Evolutionary conservation across 2,113 vertebrate genomes (phyloP).

Genomic region (Dicaeum eximium): DNA sequence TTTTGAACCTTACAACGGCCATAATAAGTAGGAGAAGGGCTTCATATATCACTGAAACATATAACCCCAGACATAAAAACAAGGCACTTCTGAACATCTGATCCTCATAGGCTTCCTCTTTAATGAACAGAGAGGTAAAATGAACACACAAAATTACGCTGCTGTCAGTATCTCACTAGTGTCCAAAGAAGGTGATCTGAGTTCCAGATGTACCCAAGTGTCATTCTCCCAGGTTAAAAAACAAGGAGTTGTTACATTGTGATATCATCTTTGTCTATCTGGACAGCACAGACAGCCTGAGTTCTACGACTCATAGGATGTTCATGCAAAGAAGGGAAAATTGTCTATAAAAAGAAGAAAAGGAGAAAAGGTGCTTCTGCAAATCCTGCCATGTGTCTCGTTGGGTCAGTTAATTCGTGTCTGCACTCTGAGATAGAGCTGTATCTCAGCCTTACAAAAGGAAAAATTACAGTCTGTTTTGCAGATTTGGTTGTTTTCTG

Average conservation of each 20-base stretch:
- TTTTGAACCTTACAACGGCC: neutral
- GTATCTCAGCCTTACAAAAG: neutral
- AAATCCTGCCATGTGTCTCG: rapidly evolving
- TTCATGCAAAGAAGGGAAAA: neutral
- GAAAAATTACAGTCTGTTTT: neutral
- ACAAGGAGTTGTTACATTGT: neutral
- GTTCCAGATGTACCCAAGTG: neutral
- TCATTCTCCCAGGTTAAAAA: neutral
- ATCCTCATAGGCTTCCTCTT: neutral
- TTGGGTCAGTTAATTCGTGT: neutral
- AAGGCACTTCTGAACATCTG: neutral
- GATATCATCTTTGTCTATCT: neutral
- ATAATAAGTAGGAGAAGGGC: neutral
- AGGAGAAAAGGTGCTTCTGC: neutral
- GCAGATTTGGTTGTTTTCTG: neutral
- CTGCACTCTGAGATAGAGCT: neutral
- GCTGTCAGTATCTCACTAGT: neutral
- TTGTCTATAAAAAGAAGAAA: neutral
- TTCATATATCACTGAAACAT: neutral
- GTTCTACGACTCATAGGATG: rapidly evolving
- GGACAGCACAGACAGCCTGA: neutral
- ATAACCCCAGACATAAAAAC: neutral
- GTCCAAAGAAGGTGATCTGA: neutral
- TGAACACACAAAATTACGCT: neutral
- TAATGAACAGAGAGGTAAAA: neutral